Conservation (phyloP, 2,888 invertebrate species). For the Orthosia gothica region DNA sequence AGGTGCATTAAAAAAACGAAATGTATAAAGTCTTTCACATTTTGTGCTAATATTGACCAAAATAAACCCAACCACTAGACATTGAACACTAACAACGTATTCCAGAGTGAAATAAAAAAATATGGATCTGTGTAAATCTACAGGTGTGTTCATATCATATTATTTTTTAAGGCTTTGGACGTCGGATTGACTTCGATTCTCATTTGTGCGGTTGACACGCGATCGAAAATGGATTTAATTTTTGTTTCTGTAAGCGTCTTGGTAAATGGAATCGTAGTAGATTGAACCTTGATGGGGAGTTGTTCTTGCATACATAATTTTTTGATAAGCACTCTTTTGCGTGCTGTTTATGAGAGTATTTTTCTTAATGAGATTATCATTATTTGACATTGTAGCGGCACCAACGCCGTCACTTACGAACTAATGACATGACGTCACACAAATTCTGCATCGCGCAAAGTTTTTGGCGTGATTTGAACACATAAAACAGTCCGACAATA, state of each 20-base stretch:
- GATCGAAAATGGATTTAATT: constrained; percentile 40
- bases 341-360: no score
- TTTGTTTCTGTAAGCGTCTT: constrained; percentile 19
- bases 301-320: not conserved
- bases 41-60: not conserved
- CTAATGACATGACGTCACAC: no score
- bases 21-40: not conserved
- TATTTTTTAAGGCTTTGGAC: no score
- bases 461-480: no score
- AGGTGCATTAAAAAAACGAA: no score
- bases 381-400: no score
- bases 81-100: not conserved
- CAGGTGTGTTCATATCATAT: constrained; percentile 47
- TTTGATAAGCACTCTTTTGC: not conserved
- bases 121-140: constrained; percentile 42
- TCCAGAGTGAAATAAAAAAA: constrained; percentile 37
- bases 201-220: constrained; percentile 44
- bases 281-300: constrained; percentile 11
- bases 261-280: constrained; percentile 6
- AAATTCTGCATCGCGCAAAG: no score
- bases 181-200: constrained; percentile 44
- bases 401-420: no score
- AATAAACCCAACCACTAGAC: not conserved
- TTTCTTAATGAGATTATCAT: not conserved
- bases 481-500: no score